Evolutionary conservation across 1,140 invertebrate species (phyloP), one percentile per base, ranked within the genome.

Genomic region (Whitmania pigra): DNA sequence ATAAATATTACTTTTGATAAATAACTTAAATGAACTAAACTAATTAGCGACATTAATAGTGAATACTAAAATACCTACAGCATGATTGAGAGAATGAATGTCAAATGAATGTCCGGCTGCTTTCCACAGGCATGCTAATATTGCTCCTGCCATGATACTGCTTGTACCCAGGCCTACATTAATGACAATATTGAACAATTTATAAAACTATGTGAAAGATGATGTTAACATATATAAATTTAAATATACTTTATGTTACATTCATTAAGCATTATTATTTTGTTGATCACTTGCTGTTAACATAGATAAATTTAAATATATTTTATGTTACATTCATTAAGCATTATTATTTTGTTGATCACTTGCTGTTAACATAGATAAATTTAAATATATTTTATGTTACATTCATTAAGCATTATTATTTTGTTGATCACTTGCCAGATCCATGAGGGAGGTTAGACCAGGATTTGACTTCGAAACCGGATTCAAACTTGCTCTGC

Each of bases 391-490:
- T n/a, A n/a, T n/a, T n/a, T n/a, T n/a, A n/a, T n/a, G n/a, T n/a
- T n/a, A n/a, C n/a, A n/a, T n/a, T n/a, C n/a, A n/a, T n/a, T n/a
- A n/a, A n/a, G n/a, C n/a, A n/a, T n/a, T n/a, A n/a, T n/a, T n/a
- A n/a, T n/a, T n/a, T n/a, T n/a, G 43, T 49, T 11, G 11, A 49
- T 49, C 2, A 74, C 74, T 67, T 73, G 79, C 82, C 84, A 73
- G 84, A 85, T 49, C 85, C 85, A 73, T 84, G 83, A 1, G 85
- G 85, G 22, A 86, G 77, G 60, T 83, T 77, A 0, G 85, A 85
- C 83, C 84, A 85, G 29, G 82, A 80, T 55, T 81, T 76, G 25
- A 86, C 72, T 75, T 85, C 83, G 76, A 86, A 81, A 13, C 85
- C 85, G 27, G 82, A 79, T 18, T 76, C 79, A 77, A 80, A 83